Evolutionary conservation across 2,113 vertebrate species (phyloP).

Genomic region (Nannospalax galili): DNA sequence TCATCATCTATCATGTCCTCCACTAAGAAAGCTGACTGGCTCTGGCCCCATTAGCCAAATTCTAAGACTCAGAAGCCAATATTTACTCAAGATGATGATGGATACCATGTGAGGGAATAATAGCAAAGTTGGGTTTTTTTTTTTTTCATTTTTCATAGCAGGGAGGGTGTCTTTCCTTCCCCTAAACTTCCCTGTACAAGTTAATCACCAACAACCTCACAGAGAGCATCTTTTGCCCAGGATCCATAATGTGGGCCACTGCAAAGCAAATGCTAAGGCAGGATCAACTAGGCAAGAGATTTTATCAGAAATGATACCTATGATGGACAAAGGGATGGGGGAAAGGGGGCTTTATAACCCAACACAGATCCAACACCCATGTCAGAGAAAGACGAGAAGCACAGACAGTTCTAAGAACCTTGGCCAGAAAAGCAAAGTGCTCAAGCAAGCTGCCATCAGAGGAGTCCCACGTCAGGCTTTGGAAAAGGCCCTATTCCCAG

Average conservation of each 20-base stretch:
- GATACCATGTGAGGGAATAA: not conserved
- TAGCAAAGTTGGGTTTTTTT: not conserved
- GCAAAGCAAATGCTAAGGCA: not conserved
- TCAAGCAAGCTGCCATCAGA: not conserved
- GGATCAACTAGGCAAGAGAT: not conserved
- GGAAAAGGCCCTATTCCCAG: not conserved
- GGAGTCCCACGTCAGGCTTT: not conserved
- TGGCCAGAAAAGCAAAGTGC: not conserved
- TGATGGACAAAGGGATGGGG: not conserved
- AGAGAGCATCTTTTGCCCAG: not conserved
- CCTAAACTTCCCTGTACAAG: not conserved
- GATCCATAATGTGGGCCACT: not conserved
- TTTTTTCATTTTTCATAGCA: not conserved
- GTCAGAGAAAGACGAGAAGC: not conserved
- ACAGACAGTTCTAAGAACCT: not conserved
- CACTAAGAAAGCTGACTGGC: too few species aligned
- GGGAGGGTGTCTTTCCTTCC: not conserved
- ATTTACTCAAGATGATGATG: not conserved
- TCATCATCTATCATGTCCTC: not conserved
- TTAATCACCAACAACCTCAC: fast-evolving
- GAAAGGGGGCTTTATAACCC: not conserved
- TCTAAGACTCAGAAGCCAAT: not conserved
- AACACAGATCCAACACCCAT: not conserved
- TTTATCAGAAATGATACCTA: not conserved
- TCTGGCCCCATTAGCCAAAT: not conserved